phyloP scores from a whole-genome alignment of 2,888 invertebrate species.

The Apamea epomidion region DNA sequence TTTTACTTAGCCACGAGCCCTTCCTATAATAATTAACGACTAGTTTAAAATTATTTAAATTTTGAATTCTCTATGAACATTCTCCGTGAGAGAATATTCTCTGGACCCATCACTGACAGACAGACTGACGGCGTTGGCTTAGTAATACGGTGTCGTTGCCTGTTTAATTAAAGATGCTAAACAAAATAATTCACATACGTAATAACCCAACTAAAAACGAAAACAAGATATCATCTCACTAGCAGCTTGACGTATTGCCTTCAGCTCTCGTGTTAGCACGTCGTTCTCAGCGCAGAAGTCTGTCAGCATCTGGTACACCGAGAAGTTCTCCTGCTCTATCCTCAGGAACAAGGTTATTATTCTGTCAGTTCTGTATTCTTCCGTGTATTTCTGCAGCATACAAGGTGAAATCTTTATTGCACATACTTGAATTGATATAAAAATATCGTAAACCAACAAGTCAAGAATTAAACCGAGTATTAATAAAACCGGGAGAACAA shows the following conservation, averaged over 20 bases:
- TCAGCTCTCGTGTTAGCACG: slow-evolving; percentile 71
- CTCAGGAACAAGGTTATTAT: slow-evolving; percentile 92
- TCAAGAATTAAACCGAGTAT: not conserved
- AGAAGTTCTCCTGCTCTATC: slow-evolving; percentile 94
- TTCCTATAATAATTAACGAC: too few species aligned
- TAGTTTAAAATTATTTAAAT: too few species aligned
- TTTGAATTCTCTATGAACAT: too few species aligned
- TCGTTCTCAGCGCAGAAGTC: slow-evolving; percentile 87
- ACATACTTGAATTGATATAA: not conserved
- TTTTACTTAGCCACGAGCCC: too few species aligned
- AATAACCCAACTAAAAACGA: not conserved
- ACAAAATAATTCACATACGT: not conserved
- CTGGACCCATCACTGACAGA: not conserved
- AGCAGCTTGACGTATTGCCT: slow-evolving; percentile 68
- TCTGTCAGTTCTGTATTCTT: slow-evolving; percentile 85
- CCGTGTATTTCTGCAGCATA: slow-evolving; percentile 83
- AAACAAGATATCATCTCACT: slow-evolving; percentile 66
- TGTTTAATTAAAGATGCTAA: not conserved
- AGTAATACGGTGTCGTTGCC: not conserved
- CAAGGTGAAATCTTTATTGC: not conserved
- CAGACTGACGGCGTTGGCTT: not conserved
- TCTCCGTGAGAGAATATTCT: not conserved
- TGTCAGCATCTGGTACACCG: slow-evolving; percentile 93
- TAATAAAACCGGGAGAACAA: not conserved
- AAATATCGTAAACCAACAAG: not conserved